Evolutionary conservation across 2,797 vertebrate species (phyloP).

Genomic region (Trematomus bernacchii): DNA sequence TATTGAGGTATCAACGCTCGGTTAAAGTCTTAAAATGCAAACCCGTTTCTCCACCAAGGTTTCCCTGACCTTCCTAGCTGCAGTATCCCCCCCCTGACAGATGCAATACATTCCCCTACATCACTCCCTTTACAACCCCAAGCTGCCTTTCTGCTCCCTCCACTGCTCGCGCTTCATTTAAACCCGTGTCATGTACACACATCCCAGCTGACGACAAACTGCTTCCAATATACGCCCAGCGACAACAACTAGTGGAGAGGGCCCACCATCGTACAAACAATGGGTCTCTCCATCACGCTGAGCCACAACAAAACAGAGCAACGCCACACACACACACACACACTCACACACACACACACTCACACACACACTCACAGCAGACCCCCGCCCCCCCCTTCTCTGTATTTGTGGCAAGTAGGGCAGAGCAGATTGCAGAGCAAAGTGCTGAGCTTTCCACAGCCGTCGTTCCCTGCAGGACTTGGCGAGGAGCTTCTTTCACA

Average conservation of each 20-base stretch:
- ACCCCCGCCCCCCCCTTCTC: slow-evolving; percentile 34
- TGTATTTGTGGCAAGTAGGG: slow-evolving; percentile 77
- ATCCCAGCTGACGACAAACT: slow-evolving; percentile 46
- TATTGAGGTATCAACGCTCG: slow-evolving; percentile 44
- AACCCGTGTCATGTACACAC: slow-evolving; percentile 37
- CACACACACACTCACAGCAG: slow-evolving; percentile 32
- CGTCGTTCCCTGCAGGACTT: slow-evolving; percentile 76
- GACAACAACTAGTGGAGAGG: slow-evolving; percentile 54
- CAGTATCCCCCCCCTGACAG: slow-evolving; percentile 35
- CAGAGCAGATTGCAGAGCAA: slow-evolving; percentile 79
- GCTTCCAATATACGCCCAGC: slow-evolving; percentile 27
- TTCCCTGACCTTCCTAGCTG: slow-evolving; percentile 49
- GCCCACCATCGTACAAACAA: slow-evolving; percentile 38
- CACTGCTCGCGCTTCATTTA: slow-evolving; percentile 45
- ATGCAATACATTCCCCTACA: slow-evolving; percentile 58
- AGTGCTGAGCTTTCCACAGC: slow-evolving; percentile 79
- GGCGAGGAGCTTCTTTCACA: slow-evolving; percentile 77
- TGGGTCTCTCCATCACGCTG: slow-evolving; percentile 44
- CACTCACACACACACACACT: slow-evolving; percentile 6
- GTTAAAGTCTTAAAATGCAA: slow-evolving; percentile 41
- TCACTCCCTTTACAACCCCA: slow-evolving; percentile 14
- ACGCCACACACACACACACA: neutral
- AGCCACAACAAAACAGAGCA: slow-evolving; percentile 63
- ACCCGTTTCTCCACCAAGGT: slow-evolving; percentile 48
- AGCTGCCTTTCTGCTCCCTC: slow-evolving; percentile 12